These are phyloP conservation scores for Trachelus iudaicus DNA, from an alignment of 2,888 invertebrate species.

Conservation along the genomic window DNA sequence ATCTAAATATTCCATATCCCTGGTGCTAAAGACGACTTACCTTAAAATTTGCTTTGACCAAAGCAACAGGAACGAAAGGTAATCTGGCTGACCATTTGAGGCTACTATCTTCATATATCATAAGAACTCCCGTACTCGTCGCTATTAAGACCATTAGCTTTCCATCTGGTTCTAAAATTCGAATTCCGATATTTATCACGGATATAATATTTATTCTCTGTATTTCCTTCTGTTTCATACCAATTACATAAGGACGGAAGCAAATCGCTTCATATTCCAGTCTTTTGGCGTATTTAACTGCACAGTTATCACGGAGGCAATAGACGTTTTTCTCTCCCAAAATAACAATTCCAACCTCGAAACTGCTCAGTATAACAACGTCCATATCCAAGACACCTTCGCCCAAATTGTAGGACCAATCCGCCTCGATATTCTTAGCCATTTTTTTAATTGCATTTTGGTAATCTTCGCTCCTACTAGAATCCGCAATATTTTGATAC, in stretches of 20 bases:
- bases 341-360: slow-evolving; percentile 79
- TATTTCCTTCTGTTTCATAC: slow-evolving; percentile 44
- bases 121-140: slow-evolving; percentile 83
- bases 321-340: slow-evolving; percentile 88
- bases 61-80: slow-evolving; percentile 77
- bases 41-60: slow-evolving; percentile 79
- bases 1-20: neutral
- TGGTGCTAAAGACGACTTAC: slow-evolving; percentile 52
- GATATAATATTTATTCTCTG: neutral
- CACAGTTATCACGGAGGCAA: slow-evolving; percentile 82
- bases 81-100: slow-evolving; percentile 93
- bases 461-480: slow-evolving; percentile 43
- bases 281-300: slow-evolving; percentile 83
- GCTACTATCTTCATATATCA: slow-evolving; percentile 86
- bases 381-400: slow-evolving; percentile 77
- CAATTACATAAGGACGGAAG: slow-evolving; percentile 78
- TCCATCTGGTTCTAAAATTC: slow-evolving; percentile 75
- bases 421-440: slow-evolving; percentile 74
- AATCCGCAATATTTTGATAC: slow-evolving; percentile 63
- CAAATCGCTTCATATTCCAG: slow-evolving; percentile 86
- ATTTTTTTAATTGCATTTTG: slow-evolving; percentile 65
- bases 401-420: slow-evolving; percentile 87
- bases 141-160: slow-evolving; percentile 79
- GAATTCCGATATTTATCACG: neutral
- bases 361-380: slow-evolving; percentile 72